Base-by-base conservation (phyloP, 1,140 invertebrate genomes). In the Stegodyphus mimosarum region DNA sequence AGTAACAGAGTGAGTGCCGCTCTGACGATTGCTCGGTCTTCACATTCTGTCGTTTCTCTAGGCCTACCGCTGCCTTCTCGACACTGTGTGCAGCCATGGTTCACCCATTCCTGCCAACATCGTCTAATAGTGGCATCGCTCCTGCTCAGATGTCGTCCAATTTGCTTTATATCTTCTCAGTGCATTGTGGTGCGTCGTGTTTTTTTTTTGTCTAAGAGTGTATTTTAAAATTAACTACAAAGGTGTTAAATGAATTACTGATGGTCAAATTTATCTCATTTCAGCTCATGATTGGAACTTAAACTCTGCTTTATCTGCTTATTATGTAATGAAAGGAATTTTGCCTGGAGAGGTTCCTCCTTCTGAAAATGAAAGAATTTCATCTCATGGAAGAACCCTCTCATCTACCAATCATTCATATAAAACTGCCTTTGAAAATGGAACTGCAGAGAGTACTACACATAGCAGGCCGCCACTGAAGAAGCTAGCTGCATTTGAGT, bases 251-350 rank as follows among this genome's bases (percentile, higher is more conserved):
- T 33, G 33, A 33, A 33, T 33, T 33, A 33, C 15, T 60, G 15
- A 60, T 60, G 15, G 2, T 60, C 1, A 60, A 10, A 71, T 73
- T 79, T 67, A 67, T 70, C 87, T 88, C 86, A 33, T 33, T 33
- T 33, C 70, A 89, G 89, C 84, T 72, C 88, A 90, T 60, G 73
- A 87, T 7, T 88, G 88, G 88, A 86, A 89, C 86, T 33, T 89
- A 33, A 79, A 87, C 18, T 52, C 53, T 55, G 87, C 88, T 11
- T 69, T 90, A 5, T 87, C 88, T 13, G 83, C 86, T 18, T 89
- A 88, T 63, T 88, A 89, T 81, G 83, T 83, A 52, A 87, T 90
- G 86, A 88, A 88, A 76, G 87, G 87, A 50, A 83, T 87, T 5
- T 66, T 83, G 11, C 74, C 86, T 6, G 83, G 83, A 6, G 83